Conservation (phyloP, 2,113 vertebrate species). For the Datnioides undecimradiatus region DNA sequence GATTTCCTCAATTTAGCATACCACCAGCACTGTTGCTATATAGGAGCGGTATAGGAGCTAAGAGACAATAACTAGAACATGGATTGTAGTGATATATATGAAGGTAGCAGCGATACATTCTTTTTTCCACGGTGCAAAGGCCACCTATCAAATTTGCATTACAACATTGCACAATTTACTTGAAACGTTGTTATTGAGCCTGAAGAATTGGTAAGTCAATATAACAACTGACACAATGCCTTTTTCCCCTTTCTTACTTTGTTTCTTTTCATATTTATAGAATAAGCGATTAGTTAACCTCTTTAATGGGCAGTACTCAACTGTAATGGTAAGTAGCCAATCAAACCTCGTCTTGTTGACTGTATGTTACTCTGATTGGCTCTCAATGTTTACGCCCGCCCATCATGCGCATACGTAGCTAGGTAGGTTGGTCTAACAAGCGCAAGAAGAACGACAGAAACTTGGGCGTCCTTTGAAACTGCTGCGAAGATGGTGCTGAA, state of each 20-base stretch:
- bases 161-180: no score
- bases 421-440: not conserved
- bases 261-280: not conserved
- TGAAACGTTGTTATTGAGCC: not conserved
- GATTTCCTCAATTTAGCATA: no score
- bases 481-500: conserved; percentile 74
- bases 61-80: no score
- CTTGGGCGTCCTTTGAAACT: not conserved
- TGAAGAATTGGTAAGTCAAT: no score
- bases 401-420: accelerated
- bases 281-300: not conserved
- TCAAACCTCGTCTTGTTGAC: not conserved
- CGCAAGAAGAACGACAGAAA: not conserved
- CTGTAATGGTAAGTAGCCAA: conserved; percentile 29
- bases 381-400: not conserved
- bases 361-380: conserved; percentile 43
- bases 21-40: no score
- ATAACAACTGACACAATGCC: no score
- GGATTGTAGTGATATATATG: not conserved
- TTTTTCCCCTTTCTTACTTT: no score
- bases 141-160: not conserved
- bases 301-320: accelerated
- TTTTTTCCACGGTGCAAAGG: not conserved
- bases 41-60: no score
- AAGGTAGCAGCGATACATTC: not conserved